A percentile compares a stretch with the other conserved stretches of the same genome.
phyloP scores from a whole-genome alignment of 2,888 invertebrate genomes.

The Drosophila siamana region DNA sequence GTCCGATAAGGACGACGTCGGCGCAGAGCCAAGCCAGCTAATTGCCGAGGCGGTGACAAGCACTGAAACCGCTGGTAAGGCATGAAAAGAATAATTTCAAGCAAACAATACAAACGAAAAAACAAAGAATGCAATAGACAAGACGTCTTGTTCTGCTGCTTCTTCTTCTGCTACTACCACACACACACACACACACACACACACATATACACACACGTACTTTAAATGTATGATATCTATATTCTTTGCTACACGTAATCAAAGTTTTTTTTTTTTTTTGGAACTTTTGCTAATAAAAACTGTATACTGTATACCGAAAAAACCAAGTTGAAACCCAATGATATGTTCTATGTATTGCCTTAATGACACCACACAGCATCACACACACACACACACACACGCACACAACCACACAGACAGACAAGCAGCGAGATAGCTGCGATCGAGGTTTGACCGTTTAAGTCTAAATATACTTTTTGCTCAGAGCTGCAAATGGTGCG shows the following conservation, averaged over 20 bases:
- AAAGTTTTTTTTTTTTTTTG: conserved; percentile 30
- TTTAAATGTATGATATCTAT: conserved; percentile 15
- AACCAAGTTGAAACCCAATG: conserved; percentile 37
- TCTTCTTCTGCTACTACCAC: conserved; percentile 16
- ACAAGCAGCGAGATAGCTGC: background rate
- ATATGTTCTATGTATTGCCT: conserved; percentile 57
- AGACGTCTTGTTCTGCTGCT: conserved; percentile 10
- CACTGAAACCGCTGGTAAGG: conserved; percentile 72
- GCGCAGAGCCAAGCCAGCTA: conserved; percentile 26
- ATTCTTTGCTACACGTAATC: conserved; percentile 54
- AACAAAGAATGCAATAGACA: conserved; percentile 25
- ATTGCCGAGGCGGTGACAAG: conserved; percentile 59
- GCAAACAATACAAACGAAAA: conserved; percentile 22
- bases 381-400: conserved; percentile 26
- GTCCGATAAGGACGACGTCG: conserved; percentile 67
- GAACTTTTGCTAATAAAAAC: conserved; percentile 65
- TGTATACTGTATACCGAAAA: conserved; percentile 42
- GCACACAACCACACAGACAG: conserved; percentile 20
- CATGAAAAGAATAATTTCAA: conserved; percentile 20
- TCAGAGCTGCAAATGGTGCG: too few species aligned
- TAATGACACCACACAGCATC: conserved; percentile 24
- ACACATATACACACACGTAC: conserved; percentile 8
- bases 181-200: conserved; percentile 21
- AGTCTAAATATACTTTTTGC: background rate
- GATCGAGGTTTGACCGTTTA: background rate